Base-by-base conservation (phyloP, 1,140 invertebrate genomes). In the Bombus polaris region DNA sequence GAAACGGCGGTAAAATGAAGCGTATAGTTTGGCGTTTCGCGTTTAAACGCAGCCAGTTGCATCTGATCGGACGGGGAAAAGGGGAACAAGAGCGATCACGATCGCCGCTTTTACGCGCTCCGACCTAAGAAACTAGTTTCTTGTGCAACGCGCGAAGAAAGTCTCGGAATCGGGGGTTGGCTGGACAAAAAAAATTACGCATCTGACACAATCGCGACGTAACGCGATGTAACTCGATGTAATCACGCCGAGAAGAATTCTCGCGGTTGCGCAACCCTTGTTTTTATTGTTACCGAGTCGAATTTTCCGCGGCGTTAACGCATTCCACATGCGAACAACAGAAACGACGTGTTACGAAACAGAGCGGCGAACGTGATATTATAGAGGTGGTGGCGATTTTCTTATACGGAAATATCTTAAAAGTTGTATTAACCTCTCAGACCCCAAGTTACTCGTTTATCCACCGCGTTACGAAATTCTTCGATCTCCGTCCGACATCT, bases 71-170 rank as follows among this genome's bases (percentile, higher is more conserved):
- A 18, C 47, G 15, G 39, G 15, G 42, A 32, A 32, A 15, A 9
- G 47, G 47, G 47, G 47, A 53, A 53, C 47, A 18, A 42, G 71
- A 72, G 32, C 6, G 25, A n/a, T 53, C 47, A 53, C 47, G 47
- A 53, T 53, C 47, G 18, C 47, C 47, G 47, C 47, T 53, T 53
- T 53, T 53, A 53, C 47, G 47, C 47, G 47, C 18, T 8, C 18
- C 47, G 47, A 53, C 47, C 47, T 22, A 92, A 92, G n/a, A 91
- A 93, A 93, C 92, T 82, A 89, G 93, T 94, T 93, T 88, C 93
- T 94, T 94, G 93, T 91, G 90, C 93, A 94, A 94, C 88, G 35
- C 62, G 44, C 53, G 81, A 89, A 91, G 92, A 94, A 94, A 94
- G 92, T 93, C 25, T 13, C 85, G 47, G 87, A 89, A 85, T 81